Base-by-base conservation (phyloP, 2,113 vertebrate genomes). In the Taurulus bubalis region DNA sequence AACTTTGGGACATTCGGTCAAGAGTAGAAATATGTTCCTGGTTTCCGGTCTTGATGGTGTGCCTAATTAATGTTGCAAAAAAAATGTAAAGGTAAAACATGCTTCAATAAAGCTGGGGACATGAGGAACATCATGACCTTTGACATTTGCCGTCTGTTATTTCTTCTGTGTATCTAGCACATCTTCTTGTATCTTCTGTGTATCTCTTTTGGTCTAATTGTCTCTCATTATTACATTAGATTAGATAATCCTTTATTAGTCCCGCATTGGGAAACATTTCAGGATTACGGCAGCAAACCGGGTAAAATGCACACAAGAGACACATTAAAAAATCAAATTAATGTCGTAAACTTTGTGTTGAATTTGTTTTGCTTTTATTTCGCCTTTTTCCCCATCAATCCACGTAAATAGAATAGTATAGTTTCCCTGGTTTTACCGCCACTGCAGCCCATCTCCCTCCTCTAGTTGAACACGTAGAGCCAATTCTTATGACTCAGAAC, bases 401-500 rank as follows among this genome's bases (percentile, higher is more conserved):
- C 64, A 20, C 22, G 18, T 22, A 28, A 6, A 49, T 74, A 30
- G 47, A 62, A 71, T 40, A 16, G 7, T 10, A 3, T 6, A 3
- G 47, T 45, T 55, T 47, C 32, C 60, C 15, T 63, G 1, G 26
- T 28, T 84, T 63, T 38, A 18, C n/a, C n/a, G 18, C 47, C 8
- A 22, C 45, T 62, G 34, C 45, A 58, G 73, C 22, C 56, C 34
- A 2, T 60, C n/a, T 76, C 24, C n/a, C 74, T 65, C 51, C 22
- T 70, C n/a, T 15, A 32, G 60, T 28, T 75, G 11, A 64, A 55
- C n/a, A 71, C 71, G 53, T 3, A 18, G 60, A 84, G 60, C 77
- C 66, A 75, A 65, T 53, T 84, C 59, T 74, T 71, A 42, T 89
- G 90, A 85, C 79, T 90, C 85, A 89, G 83, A 69, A 74, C 79